These are phyloP conservation scores for Pocillopora grandis DNA, from an alignment of 92 coral and sea anemone genomes.

Conservation along the genomic window DNA sequence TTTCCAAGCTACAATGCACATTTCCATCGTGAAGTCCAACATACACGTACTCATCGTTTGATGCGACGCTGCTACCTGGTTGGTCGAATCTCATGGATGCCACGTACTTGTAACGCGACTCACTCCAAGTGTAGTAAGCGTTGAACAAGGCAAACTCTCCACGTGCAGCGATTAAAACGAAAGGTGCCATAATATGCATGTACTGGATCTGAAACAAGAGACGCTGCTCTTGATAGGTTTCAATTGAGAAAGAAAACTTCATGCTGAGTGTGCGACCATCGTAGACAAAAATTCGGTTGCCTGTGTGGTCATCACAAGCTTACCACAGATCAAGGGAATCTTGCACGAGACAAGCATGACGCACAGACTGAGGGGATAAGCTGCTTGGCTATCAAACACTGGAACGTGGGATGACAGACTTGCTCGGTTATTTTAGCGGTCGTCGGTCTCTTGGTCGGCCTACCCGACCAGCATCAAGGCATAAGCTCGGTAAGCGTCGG, in stretches of 20 bases:
- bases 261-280: constrained; percentile 62
- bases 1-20: constrained; percentile 71
- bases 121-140: constrained; percentile 56
- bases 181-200: constrained; percentile 59
- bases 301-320: constrained; percentile 74
- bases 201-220: constrained; percentile 77
- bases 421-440: constrained; percentile 73
- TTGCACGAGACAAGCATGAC: constrained; percentile 81
- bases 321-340: constrained; percentile 78
- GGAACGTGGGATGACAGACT: constrained; percentile 85
- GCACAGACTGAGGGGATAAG: constrained; percentile 82
- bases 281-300: constrained; percentile 75
- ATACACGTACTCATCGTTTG: constrained; percentile 76
- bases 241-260: constrained; percentile 73
- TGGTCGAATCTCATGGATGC: constrained; percentile 63
- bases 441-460: constrained; percentile 78
- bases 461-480: constrained; percentile 80
- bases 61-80: constrained; percentile 71
- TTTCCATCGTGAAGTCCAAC: constrained; percentile 83
- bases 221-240: constrained; percentile 57
- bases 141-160: constrained; percentile 64
- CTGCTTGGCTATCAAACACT: constrained; percentile 78
- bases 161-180: constrained; percentile 72
- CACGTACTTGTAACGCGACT: constrained; percentile 56
- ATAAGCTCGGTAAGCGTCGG: constrained; percentile 87